Conservation (phyloP, 2,797 vertebrate genomes). For the Discoglossus pictus region DNA sequence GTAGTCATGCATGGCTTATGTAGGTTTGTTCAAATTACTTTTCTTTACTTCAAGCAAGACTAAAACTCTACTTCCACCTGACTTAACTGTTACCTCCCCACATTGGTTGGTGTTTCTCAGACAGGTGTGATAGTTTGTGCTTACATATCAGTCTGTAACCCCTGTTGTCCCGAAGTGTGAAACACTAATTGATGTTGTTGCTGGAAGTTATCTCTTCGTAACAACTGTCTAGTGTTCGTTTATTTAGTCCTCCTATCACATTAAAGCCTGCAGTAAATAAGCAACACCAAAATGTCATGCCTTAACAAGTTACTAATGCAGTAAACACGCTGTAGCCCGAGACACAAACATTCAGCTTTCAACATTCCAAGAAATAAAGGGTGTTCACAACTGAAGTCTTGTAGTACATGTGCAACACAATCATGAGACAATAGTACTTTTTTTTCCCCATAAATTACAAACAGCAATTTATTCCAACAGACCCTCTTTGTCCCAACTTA, state of each 20-base stretch:
- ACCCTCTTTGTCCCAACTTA: too few relatives aligned
- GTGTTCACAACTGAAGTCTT: too few relatives aligned
- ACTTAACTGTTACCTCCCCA: too few relatives aligned
- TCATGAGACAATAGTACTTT: too few relatives aligned
- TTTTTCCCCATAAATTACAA: too few relatives aligned
- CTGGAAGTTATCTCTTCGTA: slow-evolving; percentile 27
- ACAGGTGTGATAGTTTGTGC: slow-evolving; percentile 25
- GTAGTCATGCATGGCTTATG: too few relatives aligned
- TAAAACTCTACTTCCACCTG: too few relatives aligned
- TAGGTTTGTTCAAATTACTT: too few relatives aligned
- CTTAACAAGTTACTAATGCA: slow-evolving; percentile 9
- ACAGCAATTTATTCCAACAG: too few relatives aligned
- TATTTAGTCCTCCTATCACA: not conserved
- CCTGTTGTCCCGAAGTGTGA: slow-evolving; percentile 48
- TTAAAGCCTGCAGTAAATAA: slow-evolving; percentile 2
- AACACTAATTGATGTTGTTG: slow-evolving; percentile 59
- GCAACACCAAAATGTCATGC: slow-evolving; percentile 11
- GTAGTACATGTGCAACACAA: too few relatives aligned
- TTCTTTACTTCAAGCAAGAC: too few relatives aligned
- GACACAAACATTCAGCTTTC: not conserved
- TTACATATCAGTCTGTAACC: slow-evolving; percentile 39
- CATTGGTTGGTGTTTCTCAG: not conserved
- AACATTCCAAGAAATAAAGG: too few relatives aligned
- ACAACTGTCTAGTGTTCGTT: not conserved
- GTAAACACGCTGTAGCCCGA: not conserved